Evolutionary conservation across 2,113 vertebrate species (phyloP).

Genomic region (Tenrec ecaudatus): DNA sequence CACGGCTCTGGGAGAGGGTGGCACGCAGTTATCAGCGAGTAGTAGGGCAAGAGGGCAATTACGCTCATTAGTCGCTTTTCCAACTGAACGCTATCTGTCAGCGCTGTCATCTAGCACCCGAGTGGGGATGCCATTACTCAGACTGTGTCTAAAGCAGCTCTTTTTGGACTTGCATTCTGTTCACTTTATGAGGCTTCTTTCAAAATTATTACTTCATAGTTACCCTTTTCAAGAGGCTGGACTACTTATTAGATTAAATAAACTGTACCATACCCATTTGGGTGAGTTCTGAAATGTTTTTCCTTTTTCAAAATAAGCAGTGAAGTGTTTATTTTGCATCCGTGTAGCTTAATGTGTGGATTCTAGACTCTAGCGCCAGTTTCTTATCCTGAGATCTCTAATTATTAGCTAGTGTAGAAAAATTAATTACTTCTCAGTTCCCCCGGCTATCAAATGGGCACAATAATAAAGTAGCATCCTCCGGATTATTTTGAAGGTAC

Average conservation of each 20-base stretch:
- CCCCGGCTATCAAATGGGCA: neutral
- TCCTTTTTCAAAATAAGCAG: slow-evolving; percentile 31
- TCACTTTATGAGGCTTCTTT: slow-evolving; percentile 41
- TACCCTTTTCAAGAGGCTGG: slow-evolving; percentile 16
- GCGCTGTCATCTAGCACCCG: neutral
- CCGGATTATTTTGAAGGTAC: neutral
- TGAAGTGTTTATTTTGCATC: slow-evolving; percentile 30
- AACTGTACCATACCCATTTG: neutral
- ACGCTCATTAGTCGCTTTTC: neutral
- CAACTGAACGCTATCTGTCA: slow-evolving; percentile 10
- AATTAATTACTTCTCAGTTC: slow-evolving; percentile 35
- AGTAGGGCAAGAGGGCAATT: neutral
- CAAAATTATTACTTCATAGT: neutral
- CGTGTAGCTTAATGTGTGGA: slow-evolving; percentile 19
- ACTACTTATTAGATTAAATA: slow-evolving; percentile 19
- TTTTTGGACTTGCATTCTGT: slow-evolving; percentile 37
- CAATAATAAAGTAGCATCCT: neutral
- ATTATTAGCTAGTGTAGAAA: neutral
- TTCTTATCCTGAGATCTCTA: slow-evolving; percentile 45
- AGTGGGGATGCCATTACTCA: neutral
- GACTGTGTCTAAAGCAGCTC: slow-evolving; percentile 21
- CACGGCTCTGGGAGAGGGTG: too few relatives aligned
- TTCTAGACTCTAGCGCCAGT: neutral
- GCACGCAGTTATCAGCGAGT: too few relatives aligned
- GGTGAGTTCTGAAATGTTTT: neutral